phyloP scores from a whole-genome alignment of 2,888 invertebrate species.

The Phasia obesa region DNA sequence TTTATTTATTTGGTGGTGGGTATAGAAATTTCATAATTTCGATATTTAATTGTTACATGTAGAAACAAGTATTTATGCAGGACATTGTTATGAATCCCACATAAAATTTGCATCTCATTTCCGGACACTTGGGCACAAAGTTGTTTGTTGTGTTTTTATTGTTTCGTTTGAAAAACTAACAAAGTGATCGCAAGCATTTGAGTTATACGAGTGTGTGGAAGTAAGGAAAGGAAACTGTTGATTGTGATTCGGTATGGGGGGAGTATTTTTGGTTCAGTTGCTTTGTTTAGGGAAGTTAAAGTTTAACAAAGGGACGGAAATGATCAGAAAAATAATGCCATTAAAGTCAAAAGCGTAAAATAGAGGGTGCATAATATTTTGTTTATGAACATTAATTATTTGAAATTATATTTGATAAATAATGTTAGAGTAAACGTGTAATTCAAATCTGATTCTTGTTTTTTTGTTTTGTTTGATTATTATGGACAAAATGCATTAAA shows the following conservation, averaged over 20 bases:
- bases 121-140: slow-evolving; percentile 79
- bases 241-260: slow-evolving; percentile 31
- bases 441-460: neutral
- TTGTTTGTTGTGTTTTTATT: slow-evolving; percentile 27
- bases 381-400: slow-evolving; percentile 43
- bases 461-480: neutral
- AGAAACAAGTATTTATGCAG: slow-evolving; percentile 72
- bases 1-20: slow-evolving; percentile 49
- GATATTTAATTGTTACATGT: slow-evolving; percentile 45
- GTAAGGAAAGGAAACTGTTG: slow-evolving; percentile 53
- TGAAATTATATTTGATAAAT: slow-evolving; percentile 10
- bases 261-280: slow-evolving; percentile 27
- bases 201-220: slow-evolving; percentile 4
- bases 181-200: neutral
- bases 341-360: slow-evolving; percentile 69
- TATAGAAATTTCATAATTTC: slow-evolving; percentile 24
- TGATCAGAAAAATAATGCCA: slow-evolving; percentile 71
- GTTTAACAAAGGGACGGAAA: slow-evolving; percentile 70
- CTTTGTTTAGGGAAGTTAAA: slow-evolving; percentile 59
- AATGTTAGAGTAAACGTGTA: slow-evolving; percentile 8
- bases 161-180: slow-evolving; percentile 24
- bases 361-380: slow-evolving; percentile 61
- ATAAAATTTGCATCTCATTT: slow-evolving; percentile 83
- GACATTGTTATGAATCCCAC: slow-evolving; percentile 81
- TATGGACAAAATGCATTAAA: neutral